A percentile compares a stretch with the other conserved stretches of the same genome.
These are phyloP conservation scores for Artemia sinica DNA, from an alignment of 2,888 invertebrate species.

Conservation along the genomic window DNA sequence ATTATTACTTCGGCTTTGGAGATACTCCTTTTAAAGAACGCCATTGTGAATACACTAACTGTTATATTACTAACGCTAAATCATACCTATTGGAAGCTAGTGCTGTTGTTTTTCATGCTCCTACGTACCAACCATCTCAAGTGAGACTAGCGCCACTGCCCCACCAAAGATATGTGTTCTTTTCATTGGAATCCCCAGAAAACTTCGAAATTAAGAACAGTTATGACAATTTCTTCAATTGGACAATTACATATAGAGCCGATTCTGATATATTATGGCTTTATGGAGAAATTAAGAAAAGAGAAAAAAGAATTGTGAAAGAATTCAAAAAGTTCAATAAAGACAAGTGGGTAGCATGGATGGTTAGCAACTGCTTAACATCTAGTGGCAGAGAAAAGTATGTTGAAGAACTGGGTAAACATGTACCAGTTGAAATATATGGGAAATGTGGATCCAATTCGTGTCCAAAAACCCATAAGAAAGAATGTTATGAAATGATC, in stretches of 20 bases:
- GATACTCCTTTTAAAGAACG: constrained; percentile 12
- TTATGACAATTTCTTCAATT: constrained; percentile 19
- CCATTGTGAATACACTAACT: constrained; percentile 17
- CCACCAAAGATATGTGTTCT: constrained; percentile 20
- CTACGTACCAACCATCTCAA: constrained; percentile 15
- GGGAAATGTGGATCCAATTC: constrained; percentile 19
- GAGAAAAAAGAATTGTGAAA: background rate
- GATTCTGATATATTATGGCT: constrained; percentile 19
- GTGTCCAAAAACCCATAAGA: background rate
- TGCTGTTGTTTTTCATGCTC: constrained; percentile 18
- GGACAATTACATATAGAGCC: constrained; percentile 21
- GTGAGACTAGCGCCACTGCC: constrained; percentile 7
- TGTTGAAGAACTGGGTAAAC: constrained; percentile 23
- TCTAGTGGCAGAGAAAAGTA: constrained; percentile 24
- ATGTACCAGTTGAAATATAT: constrained; percentile 24
- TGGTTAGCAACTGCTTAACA: constrained; percentile 25
- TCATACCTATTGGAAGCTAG: constrained; percentile 13
- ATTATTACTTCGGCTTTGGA: constrained; percentile 17
- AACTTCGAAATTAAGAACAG: constrained; percentile 7
- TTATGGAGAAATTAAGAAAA: constrained; percentile 18
- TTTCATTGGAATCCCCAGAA: constrained; percentile 19
- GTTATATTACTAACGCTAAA: constrained; percentile 17
- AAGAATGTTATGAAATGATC: constrained; percentile 18
- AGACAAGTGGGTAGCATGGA: constrained; percentile 24
- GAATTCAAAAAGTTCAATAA: constrained; percentile 17